Conservation (phyloP, 2,888 invertebrate species). For the Hipparchia semele region DNA sequence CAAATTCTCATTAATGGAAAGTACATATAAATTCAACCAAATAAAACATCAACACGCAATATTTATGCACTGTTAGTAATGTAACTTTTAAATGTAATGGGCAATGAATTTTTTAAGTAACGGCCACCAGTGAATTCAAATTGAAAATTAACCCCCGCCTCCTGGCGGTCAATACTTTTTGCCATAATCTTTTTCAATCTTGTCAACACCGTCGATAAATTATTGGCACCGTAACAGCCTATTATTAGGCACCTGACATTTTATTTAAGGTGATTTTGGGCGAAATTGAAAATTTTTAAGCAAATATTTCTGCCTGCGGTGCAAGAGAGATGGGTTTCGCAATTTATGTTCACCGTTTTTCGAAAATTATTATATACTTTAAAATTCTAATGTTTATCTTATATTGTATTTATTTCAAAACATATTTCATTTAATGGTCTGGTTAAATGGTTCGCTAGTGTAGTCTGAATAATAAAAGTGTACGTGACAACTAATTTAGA, state of each 20-base stretch:
- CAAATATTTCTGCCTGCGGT: slow-evolving; percentile 69
- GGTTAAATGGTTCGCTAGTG: slow-evolving; percentile 24
- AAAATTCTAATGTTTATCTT: slow-evolving; percentile 55
- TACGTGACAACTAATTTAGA: slow-evolving; percentile 34
- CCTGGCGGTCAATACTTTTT: slow-evolving; percentile 67
- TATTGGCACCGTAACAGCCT: slow-evolving; percentile 75
- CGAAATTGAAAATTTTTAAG: slow-evolving; percentile 72
- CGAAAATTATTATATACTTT: slow-evolving; percentile 54
- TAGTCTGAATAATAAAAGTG: neutral
- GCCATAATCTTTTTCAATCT: slow-evolving; percentile 62
- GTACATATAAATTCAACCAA: slow-evolving; percentile 24
- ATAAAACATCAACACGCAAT: slow-evolving; percentile 61
- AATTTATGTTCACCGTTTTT: slow-evolving; percentile 65
- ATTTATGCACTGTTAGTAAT: slow-evolving; percentile 64
- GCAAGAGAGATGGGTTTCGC: slow-evolving; percentile 64
- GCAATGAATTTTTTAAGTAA: slow-evolving; percentile 61
- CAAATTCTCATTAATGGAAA: neutral
- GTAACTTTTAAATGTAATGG: slow-evolving; percentile 60
- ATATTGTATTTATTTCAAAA: slow-evolving; percentile 29
- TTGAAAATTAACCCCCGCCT: slow-evolving; percentile 81
- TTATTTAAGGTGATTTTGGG: slow-evolving; percentile 71
- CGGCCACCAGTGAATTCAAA: slow-evolving; percentile 75
- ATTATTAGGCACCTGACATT: slow-evolving; percentile 78
- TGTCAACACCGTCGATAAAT: slow-evolving; percentile 79
- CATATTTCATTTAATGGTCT: slow-evolving; percentile 26